phyloP scores from a whole-genome alignment of 2,888 invertebrate species.

The Stramonita haemastoma region DNA sequence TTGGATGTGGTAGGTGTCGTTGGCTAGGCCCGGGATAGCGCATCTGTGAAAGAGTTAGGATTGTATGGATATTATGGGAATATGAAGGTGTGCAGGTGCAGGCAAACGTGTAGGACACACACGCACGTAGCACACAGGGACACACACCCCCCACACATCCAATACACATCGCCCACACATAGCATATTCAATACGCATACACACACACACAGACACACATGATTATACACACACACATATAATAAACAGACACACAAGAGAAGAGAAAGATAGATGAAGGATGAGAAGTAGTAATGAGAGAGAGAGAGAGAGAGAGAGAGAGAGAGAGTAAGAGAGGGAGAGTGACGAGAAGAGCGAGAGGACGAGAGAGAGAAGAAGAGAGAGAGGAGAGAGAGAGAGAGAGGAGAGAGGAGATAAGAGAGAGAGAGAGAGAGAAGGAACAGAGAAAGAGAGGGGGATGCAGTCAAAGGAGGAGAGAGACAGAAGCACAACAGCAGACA shows the following conservation, averaged over 20 bases:
- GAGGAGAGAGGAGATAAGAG: background rate
- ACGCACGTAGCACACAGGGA: constrained; percentile 11
- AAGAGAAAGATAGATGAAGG: background rate
- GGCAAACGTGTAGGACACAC: background rate
- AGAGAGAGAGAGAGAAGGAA: background rate
- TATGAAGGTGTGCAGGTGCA: no score
- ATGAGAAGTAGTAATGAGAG: no score
- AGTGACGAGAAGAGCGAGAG: background rate
- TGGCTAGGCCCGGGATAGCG: constrained; percentile 56
- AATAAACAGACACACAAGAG: background rate
- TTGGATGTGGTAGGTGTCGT: constrained; percentile 63
- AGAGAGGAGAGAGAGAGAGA: background rate
- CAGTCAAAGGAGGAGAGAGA: no score
- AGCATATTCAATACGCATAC: no score
- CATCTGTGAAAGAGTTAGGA: constrained; percentile 53
- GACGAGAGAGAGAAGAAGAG: background rate
- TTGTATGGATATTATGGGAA: background rate
- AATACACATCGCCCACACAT: no score
- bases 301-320: background rate
- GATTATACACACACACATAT: background rate
- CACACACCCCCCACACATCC: no score
- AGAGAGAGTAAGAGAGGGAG: background rate
- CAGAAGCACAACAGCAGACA: no score
- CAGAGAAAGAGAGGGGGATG: no score
- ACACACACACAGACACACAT: background rate